Evolutionary conservation across 2,797 vertebrate genomes (phyloP), one percentile per base, ranked within the genome.

Genomic region (Poecilia wingei): DNA sequence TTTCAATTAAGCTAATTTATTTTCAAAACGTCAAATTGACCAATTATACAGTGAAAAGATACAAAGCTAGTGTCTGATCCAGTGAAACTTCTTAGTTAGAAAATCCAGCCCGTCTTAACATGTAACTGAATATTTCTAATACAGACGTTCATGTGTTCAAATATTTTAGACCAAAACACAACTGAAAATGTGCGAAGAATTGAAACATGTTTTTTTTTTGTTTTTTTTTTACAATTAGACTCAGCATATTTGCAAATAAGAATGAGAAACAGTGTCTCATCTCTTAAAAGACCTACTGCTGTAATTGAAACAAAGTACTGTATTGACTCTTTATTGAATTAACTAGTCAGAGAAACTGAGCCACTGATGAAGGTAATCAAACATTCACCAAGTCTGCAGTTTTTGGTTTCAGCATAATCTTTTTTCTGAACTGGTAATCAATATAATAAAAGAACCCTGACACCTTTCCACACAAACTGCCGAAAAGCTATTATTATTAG

Each of bases 251-350:
- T 33, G 59, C 57, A 33, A 33, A 61, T 2, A 61, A 61, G 31
- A 33, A 61, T 33, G 14, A 6, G 28, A 64, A 64, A 36, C 28
- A 61, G 12, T 18, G 33, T 18, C 39, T 49, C 47, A 20, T 49
- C 47, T 49, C 61, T 39, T 9, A 10, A 41, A 66, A 61, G 64
- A 66, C 31, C 31, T 64, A 3, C 61, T 4, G 18, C 18, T 36
- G 61, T 66, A 66, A 10, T 66, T 66, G 33, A 66, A 69, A 69
- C 20, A 55, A 55, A 55, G 12, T 55, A 12, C 8, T 9, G 6
- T 2, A 87, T 90, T 78, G 87, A 91, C 82, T 64, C 8, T 36
- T 8, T 3, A 73, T 83, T 82, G 72, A 87, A 75, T 66, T 51
- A 75, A 79, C 33, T 49, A 72, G 80, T 82, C 75, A 71, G 61